Conservation (phyloP, 2,888 invertebrate species). For the Cheilosia variabilis region DNA sequence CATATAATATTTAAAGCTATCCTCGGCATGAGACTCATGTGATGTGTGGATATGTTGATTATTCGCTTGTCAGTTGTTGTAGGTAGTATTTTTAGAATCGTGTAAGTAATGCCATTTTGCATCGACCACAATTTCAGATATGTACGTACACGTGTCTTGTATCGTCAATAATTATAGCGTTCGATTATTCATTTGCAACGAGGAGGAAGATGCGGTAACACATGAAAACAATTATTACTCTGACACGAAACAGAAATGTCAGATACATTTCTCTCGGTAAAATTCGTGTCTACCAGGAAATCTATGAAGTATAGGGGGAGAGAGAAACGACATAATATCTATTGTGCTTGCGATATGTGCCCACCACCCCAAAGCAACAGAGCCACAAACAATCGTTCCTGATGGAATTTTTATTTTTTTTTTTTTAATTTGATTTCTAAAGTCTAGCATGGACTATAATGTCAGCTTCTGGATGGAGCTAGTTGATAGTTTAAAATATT, state of each 20-base stretch:
- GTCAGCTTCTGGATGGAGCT: too few species aligned
- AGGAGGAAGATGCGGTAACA: too few species aligned
- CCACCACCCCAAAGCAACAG: too few species aligned
- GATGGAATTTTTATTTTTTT: too few species aligned
- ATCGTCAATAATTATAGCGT: conserved; percentile 1
- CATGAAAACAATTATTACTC: not conserved
- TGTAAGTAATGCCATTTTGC: conserved; percentile 60
- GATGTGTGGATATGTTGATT: conserved; percentile 9
- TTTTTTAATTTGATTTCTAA: too few species aligned
- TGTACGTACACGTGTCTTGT: conserved; percentile 37
- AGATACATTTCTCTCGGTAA: not conserved
- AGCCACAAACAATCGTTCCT: too few species aligned
- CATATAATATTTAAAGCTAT: conserved; percentile 26
- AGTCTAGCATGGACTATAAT: too few species aligned
- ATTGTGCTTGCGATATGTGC: too few species aligned
- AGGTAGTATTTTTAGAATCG: conserved; percentile 59
- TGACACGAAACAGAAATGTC: not conserved
- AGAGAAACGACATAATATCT: too few species aligned
- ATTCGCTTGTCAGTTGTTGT: conserved; percentile 7
- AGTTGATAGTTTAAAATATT: too few species aligned
- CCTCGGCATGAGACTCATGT: not conserved
- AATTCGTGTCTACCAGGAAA: not conserved
- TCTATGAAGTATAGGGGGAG: not conserved
- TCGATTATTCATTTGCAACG: not conserved
- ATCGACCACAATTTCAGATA: conserved; percentile 61